Conservation (phyloP, 2,888 invertebrate genomes). For the Acleris literana region DNA sequence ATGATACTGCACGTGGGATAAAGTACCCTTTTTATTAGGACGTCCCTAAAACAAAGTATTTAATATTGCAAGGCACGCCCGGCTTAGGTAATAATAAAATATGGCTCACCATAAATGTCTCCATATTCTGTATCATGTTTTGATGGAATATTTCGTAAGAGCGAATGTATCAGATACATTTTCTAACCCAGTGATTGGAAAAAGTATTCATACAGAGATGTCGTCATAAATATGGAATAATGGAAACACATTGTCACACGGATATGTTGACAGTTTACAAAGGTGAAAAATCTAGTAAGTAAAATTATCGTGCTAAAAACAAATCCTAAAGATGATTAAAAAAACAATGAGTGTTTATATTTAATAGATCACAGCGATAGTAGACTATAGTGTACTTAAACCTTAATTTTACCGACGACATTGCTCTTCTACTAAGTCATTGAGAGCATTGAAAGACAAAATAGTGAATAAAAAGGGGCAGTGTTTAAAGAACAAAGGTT, state of each 20-base stretch:
- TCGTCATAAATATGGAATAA: background rate
- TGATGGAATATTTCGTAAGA: background rate
- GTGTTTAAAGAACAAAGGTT: too few species aligned
- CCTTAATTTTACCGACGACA: too few species aligned
- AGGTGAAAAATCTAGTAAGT: background rate
- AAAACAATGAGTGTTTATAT: too few species aligned
- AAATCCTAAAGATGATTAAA: too few species aligned
- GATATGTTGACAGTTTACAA: background rate
- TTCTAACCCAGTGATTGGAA: slow-evolving; percentile 6
- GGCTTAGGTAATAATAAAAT: slow-evolving; percentile 12
- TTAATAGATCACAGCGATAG: too few species aligned
- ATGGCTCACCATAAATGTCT: slow-evolving; percentile 4
- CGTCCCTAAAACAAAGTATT: slow-evolving; percentile 30
- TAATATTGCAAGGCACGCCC: slow-evolving; percentile 29
- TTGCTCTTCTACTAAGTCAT: too few species aligned
- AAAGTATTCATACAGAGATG: background rate
- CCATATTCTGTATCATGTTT: background rate
- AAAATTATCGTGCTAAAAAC: too few species aligned
- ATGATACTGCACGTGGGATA: slow-evolving; percentile 19
- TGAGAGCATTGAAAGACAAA: too few species aligned
- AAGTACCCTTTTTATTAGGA: slow-evolving; percentile 30
- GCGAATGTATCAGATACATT: background rate
- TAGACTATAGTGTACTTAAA: too few species aligned
- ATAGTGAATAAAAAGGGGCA: background rate
- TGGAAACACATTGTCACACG: background rate